Percentiles rank a stretch among this genome's conserved stretches.
phyloP scores from a whole-genome alignment of 2,888 invertebrate species.

The Argyra leucocephala region DNA sequence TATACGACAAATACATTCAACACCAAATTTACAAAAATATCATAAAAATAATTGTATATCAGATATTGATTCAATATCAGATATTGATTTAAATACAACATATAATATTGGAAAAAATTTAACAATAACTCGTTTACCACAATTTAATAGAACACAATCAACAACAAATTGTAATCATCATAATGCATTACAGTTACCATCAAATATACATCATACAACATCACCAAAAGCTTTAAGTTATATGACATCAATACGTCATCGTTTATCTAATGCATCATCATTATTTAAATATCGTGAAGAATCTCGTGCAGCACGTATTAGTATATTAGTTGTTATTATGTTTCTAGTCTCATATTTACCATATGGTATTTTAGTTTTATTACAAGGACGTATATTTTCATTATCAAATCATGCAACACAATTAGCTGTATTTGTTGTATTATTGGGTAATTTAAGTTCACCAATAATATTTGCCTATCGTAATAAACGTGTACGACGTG shows the following conservation, averaged over 20 bases:
- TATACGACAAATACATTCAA: conserved; percentile 41
- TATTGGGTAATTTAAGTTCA: conserved; percentile 41
- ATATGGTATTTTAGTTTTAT: conserved; percentile 39
- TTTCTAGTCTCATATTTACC: conserved; percentile 43
- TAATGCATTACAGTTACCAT: conserved; percentile 31
- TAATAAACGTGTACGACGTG: conserved; percentile 43
- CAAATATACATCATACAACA: conserved; percentile 40
- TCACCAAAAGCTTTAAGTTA: conserved; percentile 43
- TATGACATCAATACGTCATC: conserved; percentile 65
- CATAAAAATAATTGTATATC: conserved; percentile 28
- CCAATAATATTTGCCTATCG: conserved; percentile 44
- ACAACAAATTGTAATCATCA: conserved; percentile 18
- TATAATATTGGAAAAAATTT: conserved; percentile 15
- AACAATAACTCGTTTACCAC: conserved; percentile 16
- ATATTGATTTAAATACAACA: conserved; percentile 24
- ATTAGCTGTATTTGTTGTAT: conserved; percentile 40
- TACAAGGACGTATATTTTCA: conserved; percentile 33
- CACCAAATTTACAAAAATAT: conserved; percentile 41
- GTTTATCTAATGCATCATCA: conserved; percentile 76
- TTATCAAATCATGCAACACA: conserved; percentile 27
- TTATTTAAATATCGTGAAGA: conserved; percentile 79
- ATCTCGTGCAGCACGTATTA: conserved; percentile 79
- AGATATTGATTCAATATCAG: conserved; percentile 26
- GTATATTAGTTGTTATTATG: conserved; percentile 48
- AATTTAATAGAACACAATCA: not conserved